Percentiles rank a stretch among this genome's conserved stretches.
These are phyloP conservation scores for Felis catus DNA, from an alignment of 2,113 vertebrate genomes.

Conservation along the genomic window F.catus_Fca126_mat1.0 CM031416.1:45663501-45664000, in stretches of 20 bases:
- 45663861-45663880: background rate
- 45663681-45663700: background rate
- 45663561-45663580: background rate
- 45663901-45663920: conserved; percentile 19
- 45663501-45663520: background rate
- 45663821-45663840: background rate
- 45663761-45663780: conserved; percentile 48
- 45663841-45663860: background rate
- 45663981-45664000: background rate
- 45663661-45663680: background rate
- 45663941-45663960: background rate
- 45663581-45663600: background rate
- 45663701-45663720: background rate
- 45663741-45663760: background rate
- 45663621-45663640: background rate
- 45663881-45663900: background rate
- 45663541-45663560: background rate
- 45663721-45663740: background rate
- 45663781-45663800: conserved; percentile 47
- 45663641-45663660: background rate
- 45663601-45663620: background rate
- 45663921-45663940: background rate
- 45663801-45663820: background rate
- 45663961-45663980: background rate
- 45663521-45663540: background rate